Conservation (phyloP, 2,888 invertebrate genomes). For the Belgica antarctica region DNA sequence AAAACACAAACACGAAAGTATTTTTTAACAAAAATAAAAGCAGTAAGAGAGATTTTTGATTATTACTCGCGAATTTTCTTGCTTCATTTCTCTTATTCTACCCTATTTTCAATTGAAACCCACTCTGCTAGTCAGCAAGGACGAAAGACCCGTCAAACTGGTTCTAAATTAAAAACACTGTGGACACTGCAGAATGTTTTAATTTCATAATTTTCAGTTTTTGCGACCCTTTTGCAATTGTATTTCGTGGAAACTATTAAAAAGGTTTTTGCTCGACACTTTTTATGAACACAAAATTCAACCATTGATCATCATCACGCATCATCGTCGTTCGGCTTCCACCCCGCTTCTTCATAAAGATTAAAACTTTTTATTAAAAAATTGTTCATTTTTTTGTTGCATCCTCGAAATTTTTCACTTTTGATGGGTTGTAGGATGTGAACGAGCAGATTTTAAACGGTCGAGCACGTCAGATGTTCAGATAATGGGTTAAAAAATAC, state of each 20-base stretch:
- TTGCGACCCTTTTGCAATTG: conserved; percentile 1
- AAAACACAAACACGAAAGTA: too few relatives aligned
- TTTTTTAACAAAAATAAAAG: too few relatives aligned
- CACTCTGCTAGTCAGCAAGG: background rate
- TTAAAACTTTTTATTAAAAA: conserved; percentile 10
- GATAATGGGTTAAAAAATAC: conserved; percentile 11
- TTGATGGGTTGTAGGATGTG: conserved; percentile 10
- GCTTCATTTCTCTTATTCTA: too few relatives aligned
- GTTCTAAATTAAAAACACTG: background rate
- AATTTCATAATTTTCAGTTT: background rate
- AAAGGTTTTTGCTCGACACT: background rate
- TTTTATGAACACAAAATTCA: background rate
- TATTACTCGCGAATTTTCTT: too few relatives aligned
- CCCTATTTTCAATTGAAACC: background rate
- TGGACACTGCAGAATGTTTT: conserved; percentile 4
- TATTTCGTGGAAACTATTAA: background rate
- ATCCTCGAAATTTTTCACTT: background rate
- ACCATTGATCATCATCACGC: conserved; percentile 2
- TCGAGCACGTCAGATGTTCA: conserved; percentile 18
- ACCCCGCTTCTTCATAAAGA: background rate
- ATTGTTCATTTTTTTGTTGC: background rate
- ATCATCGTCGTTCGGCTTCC: background rate
- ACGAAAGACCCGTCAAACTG: background rate
- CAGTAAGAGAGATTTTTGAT: conserved; percentile 4
- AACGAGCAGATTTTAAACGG: conserved; percentile 15